Base-by-base conservation (phyloP, 1,140 invertebrate genomes). In the Xylocopa sonorina region DNA sequence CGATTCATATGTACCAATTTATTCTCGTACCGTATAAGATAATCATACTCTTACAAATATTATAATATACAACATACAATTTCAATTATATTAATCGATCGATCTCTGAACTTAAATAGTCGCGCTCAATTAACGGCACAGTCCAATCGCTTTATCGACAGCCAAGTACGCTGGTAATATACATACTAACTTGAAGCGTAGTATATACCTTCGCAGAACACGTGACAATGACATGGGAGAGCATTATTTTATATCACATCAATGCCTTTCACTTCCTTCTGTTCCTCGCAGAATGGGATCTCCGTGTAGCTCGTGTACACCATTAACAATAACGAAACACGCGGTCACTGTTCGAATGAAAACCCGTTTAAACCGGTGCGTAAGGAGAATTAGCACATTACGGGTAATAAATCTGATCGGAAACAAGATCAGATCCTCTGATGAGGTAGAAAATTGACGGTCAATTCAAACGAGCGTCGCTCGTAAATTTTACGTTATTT, bases 211-310 rank as follows among this genome's bases (percentile, higher is more conserved):
- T 71, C 18, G 24, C 27, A 12, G n/a, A n/a, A 41, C 14, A 48
- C 34, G 32, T 38, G 34, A 55, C 3, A 10, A n/a, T 34, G n/a
- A 53, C n/a, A 34, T 38, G 5, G 27, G 18, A 53, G n/a, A 12
- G 14, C 32, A 51, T 51, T 51, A 74, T n/a, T 67, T 76, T 16
- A 6, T 64, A 51, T 41, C 21, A 43, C 27, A 60, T 21, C 5
- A 21, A 48, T 43, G 38, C 18, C 4, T 32, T 46, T 48, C 41
- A 48, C 29, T 62, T 34, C n/a, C 24, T 48, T 14, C 2, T 32
- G 43, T 5, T 53, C 5, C 34, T 46, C 29, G 10, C 38, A 21
- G n/a, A 38, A 18, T n/a, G n/a, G n/a, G n/a, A 1, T 46, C 1
- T 1, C 5, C 34, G n/a, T n/a, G n/a, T n/a, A n/a, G n/a, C n/a